phyloP scores from a whole-genome alignment of 2,113 vertebrate species.

The Salvelinus sp. region DNA sequence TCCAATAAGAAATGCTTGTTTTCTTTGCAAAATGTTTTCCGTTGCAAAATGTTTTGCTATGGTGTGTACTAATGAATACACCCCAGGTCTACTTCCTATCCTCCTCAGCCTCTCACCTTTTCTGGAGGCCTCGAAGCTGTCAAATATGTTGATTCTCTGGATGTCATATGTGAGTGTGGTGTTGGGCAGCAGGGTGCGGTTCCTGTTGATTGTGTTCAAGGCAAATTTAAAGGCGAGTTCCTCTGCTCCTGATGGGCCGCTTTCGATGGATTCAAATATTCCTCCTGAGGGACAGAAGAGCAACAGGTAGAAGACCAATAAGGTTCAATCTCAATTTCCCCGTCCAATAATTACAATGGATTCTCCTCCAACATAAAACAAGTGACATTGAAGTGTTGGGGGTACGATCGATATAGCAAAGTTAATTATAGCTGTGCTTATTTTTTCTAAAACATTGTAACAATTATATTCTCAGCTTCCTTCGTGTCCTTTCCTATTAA shows the following conservation, averaged over 20 bases:
- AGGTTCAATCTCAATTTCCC: conserved; percentile 8
- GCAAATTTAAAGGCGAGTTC: conserved; percentile 98
- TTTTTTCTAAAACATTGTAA: neutral
- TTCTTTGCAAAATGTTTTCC: neutral
- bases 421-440: conserved; percentile 17
- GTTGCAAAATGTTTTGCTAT: neutral
- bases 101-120: conserved; percentile 83
- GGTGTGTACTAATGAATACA: too few relatives aligned
- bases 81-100: neutral
- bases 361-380: conserved; percentile 23
- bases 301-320: neutral
- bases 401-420: conserved; percentile 32
- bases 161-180: conserved; percentile 98
- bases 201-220: conserved; percentile 99
- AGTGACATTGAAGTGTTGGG: conserved; percentile 14
- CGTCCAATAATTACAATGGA: conserved; percentile 29
- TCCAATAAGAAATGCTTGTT: too few relatives aligned
- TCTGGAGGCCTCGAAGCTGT: conserved; percentile 98
- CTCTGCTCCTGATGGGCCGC: conserved; percentile 95
- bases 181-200: conserved; percentile 95
- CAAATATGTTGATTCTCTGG: conserved; percentile 98
- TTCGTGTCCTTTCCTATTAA: neutral
- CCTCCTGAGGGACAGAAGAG: conserved; percentile 76
- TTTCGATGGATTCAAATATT: conserved; percentile 98
- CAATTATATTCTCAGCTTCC: neutral